A percentile compares a stretch with the other conserved stretches of the same genome.
phyloP scores from a whole-genome alignment of 2,888 invertebrate genomes.

The Muscina levida region DNA sequence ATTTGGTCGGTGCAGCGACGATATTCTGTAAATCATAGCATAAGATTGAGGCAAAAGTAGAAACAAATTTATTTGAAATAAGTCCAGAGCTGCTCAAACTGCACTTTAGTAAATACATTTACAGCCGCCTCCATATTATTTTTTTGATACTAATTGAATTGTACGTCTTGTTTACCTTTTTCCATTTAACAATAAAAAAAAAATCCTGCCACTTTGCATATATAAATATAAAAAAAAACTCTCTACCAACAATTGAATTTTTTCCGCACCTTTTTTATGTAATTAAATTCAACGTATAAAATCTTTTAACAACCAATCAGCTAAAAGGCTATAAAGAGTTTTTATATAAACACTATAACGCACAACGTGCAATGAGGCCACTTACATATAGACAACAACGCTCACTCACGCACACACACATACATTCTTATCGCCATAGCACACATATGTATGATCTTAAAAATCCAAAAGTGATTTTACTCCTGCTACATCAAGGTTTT shows the following conservation, averaged over 20 bases:
- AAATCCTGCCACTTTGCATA: too few species aligned
- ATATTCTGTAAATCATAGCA: too few species aligned
- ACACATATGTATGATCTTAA: neutral
- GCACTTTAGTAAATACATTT: too few species aligned
- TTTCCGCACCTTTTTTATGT: constrained; percentile 30
- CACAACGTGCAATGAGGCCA: neutral
- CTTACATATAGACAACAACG: neutral
- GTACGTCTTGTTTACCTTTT: too few species aligned
- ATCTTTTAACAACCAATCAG: constrained; percentile 39
- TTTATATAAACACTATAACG: constrained; percentile 18
- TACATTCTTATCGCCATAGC: neutral
- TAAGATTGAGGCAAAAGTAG: too few species aligned
- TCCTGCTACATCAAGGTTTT: constrained; percentile 55
- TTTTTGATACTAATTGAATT: too few species aligned
- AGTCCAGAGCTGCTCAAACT: too few species aligned
- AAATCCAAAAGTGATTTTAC: neutral
- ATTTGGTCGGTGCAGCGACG: too few species aligned
- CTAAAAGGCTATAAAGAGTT: constrained; percentile 37
- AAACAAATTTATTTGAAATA: too few species aligned
- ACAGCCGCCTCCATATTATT: too few species aligned
- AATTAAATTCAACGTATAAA: constrained; percentile 24
- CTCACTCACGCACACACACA: neutral
- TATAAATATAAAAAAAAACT: neutral
- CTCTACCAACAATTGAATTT: constrained; percentile 21
- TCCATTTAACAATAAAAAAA: too few species aligned